A percentile compares a stretch with the other conserved stretches of the same genome.
Evolutionary conservation across 2,888 invertebrate species (phyloP).

Genomic region (Eupithecia pulchellata): DNA sequence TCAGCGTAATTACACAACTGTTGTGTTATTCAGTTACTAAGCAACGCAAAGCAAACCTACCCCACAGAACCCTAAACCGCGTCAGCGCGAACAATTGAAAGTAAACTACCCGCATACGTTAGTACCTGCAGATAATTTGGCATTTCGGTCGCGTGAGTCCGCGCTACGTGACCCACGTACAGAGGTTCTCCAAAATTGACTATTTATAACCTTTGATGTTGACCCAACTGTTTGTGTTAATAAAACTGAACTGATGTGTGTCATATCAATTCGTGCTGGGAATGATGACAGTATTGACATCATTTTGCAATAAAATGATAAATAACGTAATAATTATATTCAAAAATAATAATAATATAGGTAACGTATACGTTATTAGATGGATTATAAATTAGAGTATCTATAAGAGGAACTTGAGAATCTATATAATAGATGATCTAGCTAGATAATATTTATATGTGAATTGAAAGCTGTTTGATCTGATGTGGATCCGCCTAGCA

Average conservation of each 20-base stretch:
- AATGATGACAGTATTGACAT: too few species aligned
- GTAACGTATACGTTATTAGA: too few species aligned
- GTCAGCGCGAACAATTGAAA: conserved; percentile 32
- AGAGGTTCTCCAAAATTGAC: conserved; percentile 25
- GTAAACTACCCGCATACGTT: conserved; percentile 34
- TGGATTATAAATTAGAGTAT: too few species aligned
- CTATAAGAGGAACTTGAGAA: too few species aligned
- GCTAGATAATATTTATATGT: too few species aligned
- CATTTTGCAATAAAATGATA: too few species aligned
- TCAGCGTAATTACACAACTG: neutral
- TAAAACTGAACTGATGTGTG: neutral
- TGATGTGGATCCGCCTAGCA: too few species aligned
- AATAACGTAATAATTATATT: too few species aligned
- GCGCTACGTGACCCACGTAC: conserved; percentile 27
- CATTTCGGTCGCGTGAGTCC: conserved; percentile 43
- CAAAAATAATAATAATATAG: too few species aligned
- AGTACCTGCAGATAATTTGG: conserved; percentile 45
- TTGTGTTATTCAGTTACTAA: conserved; percentile 15
- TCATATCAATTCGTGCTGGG: neutral
- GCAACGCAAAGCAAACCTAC: conserved; percentile 26
- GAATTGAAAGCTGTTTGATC: too few species aligned
- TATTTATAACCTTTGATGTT: conserved; percentile 31
- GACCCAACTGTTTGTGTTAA: conserved; percentile 19
- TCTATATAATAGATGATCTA: too few species aligned
- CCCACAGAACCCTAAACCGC: conserved; percentile 26